phyloP scores from a whole-genome alignment of 2,797 vertebrate genomes.

The Adrianichthys oophorus region DNA sequence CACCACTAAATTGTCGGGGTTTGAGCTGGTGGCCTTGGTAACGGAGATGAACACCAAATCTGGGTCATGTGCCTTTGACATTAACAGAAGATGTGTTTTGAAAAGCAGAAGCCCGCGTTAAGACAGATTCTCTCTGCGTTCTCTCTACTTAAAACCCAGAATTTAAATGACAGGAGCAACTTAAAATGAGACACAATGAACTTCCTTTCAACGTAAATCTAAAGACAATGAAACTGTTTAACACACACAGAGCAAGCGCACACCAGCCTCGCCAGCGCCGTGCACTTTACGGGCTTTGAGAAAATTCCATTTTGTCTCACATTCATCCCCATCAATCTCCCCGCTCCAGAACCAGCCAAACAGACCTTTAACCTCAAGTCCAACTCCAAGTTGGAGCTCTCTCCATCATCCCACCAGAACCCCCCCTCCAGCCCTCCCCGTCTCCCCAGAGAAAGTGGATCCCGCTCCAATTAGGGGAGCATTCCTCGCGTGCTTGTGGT shows the following conservation, averaged over 20 bases:
- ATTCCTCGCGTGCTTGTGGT: constrained; percentile 68
- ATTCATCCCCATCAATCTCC: constrained; percentile 63
- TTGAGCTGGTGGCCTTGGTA: constrained; percentile 53
- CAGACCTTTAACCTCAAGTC: constrained; percentile 66
- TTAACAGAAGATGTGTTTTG: constrained; percentile 20
- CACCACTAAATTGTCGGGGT: constrained; percentile 22
- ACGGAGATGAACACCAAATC: constrained; percentile 47
- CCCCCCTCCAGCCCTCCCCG: constrained; percentile 14
- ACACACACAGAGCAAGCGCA: constrained; percentile 44
- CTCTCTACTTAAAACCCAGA: not conserved
- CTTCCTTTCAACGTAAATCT: constrained; percentile 48
- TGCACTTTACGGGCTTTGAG: constrained; percentile 43
- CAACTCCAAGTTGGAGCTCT: constrained; percentile 38
- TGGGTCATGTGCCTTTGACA: constrained; percentile 47
- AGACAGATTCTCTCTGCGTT: not conserved
- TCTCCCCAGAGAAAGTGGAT: constrained; percentile 54
- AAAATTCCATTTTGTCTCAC: constrained; percentile 61
- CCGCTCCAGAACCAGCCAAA: constrained; percentile 36
- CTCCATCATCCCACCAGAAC: constrained; percentile 43
- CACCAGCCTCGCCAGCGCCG: constrained; percentile 36
- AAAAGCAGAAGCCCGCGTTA: constrained; percentile 22
- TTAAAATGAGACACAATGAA: constrained; percentile 34
- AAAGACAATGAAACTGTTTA: constrained; percentile 43
- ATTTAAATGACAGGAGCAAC: not conserved
- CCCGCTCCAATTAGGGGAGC: constrained; percentile 67